Conservation (phyloP, 2,797 vertebrate species). For the Acanthurus tractus region DNA sequence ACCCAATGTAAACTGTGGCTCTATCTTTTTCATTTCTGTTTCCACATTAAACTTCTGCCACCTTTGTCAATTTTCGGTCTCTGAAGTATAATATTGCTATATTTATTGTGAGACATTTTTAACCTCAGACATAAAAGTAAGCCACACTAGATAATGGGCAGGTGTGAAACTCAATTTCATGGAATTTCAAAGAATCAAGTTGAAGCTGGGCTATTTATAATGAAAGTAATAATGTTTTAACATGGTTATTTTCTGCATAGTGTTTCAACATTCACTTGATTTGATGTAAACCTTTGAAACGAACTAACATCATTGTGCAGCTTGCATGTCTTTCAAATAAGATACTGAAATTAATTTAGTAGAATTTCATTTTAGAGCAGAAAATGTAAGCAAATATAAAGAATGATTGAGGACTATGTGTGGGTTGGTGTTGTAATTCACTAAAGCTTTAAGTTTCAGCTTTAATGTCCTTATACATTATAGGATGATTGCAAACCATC, state of each 20-base stretch:
- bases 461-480: background rate
- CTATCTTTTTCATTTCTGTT: conserved; percentile 40
- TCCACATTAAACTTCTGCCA: conserved; percentile 36
- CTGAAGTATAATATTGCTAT: conserved; percentile 17
- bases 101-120: conserved; percentile 26
- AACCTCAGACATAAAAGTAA: conserved; percentile 19
- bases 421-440: background rate
- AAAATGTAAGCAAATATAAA: background rate
- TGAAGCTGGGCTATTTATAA: background rate
- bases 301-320: background rate
- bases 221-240: conserved; percentile 19
- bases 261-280: conserved; percentile 10
- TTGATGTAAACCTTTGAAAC: background rate
- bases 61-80: conserved; percentile 31
- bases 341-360: background rate
- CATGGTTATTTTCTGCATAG: background rate
- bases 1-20: conserved; percentile 35
- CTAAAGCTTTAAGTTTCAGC: background rate
- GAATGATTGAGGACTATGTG: background rate
- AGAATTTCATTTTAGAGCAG: background rate
- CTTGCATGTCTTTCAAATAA: background rate
- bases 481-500: background rate
- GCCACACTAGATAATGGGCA: conserved; percentile 19
- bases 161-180: conserved; percentile 25
- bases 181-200: conserved; percentile 22